Evolutionary conservation across 2,888 invertebrate species (phyloP).

Genomic region (Dynastes hyllus): DNA sequence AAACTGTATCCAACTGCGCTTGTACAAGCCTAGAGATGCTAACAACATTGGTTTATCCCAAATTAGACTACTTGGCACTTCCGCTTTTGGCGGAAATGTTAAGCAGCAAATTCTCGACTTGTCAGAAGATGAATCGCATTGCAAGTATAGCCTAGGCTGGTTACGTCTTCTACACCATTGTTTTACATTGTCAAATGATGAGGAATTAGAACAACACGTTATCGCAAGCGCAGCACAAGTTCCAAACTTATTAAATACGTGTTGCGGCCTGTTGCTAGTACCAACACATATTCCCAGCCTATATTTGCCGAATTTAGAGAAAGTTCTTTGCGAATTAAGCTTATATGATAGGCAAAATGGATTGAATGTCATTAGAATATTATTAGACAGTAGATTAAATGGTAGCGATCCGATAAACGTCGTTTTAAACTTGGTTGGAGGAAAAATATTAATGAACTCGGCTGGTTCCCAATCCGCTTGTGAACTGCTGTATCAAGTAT

Average conservation of each 20-base stretch:
- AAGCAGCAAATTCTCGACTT: slow-evolving; percentile 66
- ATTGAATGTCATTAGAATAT: slow-evolving; percentile 74
- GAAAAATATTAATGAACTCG: slow-evolving; percentile 66
- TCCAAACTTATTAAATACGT: slow-evolving; percentile 80
- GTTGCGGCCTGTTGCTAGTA: slow-evolving; percentile 82
- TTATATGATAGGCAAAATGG: slow-evolving; percentile 78
- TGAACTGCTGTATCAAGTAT: slow-evolving; percentile 86
- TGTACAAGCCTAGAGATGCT: slow-evolving; percentile 92
- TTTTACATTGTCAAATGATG: slow-evolving; percentile 73
- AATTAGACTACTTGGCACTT: slow-evolving; percentile 87
- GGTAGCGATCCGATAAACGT: slow-evolving; percentile 66
- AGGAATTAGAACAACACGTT: slow-evolving; percentile 71
- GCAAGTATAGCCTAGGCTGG: slow-evolving; percentile 84
- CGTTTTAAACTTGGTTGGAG: slow-evolving; percentile 64
- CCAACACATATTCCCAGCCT: slow-evolving; percentile 77
- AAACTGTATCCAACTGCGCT: slow-evolving; percentile 82
- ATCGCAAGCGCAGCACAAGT: slow-evolving; percentile 79
- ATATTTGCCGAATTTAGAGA: slow-evolving; percentile 79
- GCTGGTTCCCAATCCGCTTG: slow-evolving; percentile 79
- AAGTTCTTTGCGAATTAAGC: slow-evolving; percentile 81
- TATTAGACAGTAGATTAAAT: slow-evolving; percentile 75
- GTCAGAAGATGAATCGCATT: slow-evolving; percentile 74
- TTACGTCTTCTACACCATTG: slow-evolving; percentile 87
- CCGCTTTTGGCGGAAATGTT: slow-evolving; percentile 82
- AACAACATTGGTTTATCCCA: slow-evolving; percentile 92